These are phyloP conservation scores for Dusona sp. DNA, from an alignment of 2,888 invertebrate genomes.

Conservation along the genomic window DNA sequence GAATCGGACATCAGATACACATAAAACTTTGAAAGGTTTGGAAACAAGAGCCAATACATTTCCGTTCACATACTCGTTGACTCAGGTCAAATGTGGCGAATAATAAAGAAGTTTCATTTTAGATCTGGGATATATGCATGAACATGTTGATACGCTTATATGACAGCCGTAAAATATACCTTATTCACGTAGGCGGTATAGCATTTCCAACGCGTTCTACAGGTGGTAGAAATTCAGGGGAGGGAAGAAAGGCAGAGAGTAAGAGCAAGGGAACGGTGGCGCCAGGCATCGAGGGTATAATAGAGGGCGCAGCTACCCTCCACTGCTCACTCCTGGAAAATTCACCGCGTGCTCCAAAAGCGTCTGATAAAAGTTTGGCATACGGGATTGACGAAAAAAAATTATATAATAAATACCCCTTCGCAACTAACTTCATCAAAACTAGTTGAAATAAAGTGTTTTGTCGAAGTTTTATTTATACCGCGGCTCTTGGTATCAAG, in stretches of 20 bases:
- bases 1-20: background rate
- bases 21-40: background rate
- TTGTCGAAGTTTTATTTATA: background rate
- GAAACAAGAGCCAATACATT: background rate
- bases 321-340: slow-evolving; percentile 77
- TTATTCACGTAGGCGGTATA: slow-evolving; percentile 48
- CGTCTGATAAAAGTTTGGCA: slow-evolving; percentile 48
- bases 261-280: slow-evolving; percentile 56
- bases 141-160: slow-evolving; percentile 24
- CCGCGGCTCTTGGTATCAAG: no score
- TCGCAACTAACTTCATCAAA: background rate
- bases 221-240: slow-evolving; percentile 66
- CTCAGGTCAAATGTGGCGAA: background rate
- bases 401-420: background rate
- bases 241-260: slow-evolving; percentile 32
- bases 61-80: background rate
- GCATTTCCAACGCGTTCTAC: slow-evolving; percentile 62
- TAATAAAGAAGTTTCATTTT: background rate
- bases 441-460: slow-evolving; percentile 4
- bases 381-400: background rate
- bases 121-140: background rate
- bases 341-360: slow-evolving; percentile 73
- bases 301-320: slow-evolving; percentile 81
- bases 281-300: slow-evolving; percentile 81
- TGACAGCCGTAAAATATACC: background rate